Base-by-base conservation (phyloP, 2,797 vertebrate genomes). In the Yasuhikotakia modesta region DNA sequence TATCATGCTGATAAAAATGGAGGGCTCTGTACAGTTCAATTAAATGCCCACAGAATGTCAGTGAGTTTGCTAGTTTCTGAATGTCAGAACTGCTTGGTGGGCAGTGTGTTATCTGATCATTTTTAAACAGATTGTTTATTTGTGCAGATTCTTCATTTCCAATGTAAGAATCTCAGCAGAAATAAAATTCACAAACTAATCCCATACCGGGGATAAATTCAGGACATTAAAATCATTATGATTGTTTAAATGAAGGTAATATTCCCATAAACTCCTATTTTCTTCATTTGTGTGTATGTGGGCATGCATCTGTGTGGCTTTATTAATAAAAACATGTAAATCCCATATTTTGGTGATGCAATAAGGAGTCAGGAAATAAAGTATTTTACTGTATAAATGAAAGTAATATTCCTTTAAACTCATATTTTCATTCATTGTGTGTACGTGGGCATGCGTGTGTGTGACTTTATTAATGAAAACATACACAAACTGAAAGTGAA, bases 1-100 rank as follows among this genome's bases (percentile, higher is more conserved):
- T 27, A 27, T 27, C 27, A 27, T 72, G 72, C 80, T 80, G 79
- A 82, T 83, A 81, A 84, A 70, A 82, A 69, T 61, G 24, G 32
- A 24, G 39, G 76, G 80, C 85, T 50, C 84, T 66, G 21, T 57
- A 14, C 64, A 52, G 64, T 83, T 85, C 64, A 77, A 65, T 83
- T 84, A 82, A 74, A 83, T 21, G 24, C 16, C 50, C 30, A 52
- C 45, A 58, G 82, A 87, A 87, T 89, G 87, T 73, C 85, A 85
- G 87, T 83, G 70, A 85, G 75, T 80, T 21, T 35, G 35, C 8
- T 4, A 35, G 35, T 6, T 35, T 35, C 35, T 1, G 35, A 6
- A 35, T 35, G 35, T 35, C 35, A 35, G n/a, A n/a, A 46, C 17
- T 78, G n/a, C 32, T 53, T 16, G 35, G 64, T 65, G 24, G 12